These are phyloP conservation scores for Numenius arquata DNA, from an alignment of 2,113 vertebrate genomes.

Conservation along the genomic window DNA sequence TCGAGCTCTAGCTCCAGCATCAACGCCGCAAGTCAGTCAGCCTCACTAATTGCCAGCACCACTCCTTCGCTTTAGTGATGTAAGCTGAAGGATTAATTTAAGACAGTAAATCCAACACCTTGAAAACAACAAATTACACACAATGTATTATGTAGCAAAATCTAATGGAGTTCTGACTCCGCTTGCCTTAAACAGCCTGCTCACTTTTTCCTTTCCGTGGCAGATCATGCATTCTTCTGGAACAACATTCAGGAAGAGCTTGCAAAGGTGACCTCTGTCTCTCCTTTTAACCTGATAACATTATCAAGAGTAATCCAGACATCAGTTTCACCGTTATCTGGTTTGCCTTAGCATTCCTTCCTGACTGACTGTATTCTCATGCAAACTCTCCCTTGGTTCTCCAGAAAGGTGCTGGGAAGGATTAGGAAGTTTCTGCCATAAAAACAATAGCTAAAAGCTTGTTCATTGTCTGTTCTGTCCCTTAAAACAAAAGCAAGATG, in stretches of 20 bases:
- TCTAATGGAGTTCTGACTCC: background rate
- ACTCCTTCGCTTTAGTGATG: background rate
- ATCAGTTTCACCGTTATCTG: background rate
- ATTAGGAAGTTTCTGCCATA: background rate
- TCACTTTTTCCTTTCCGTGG: background rate
- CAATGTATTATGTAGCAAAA: background rate
- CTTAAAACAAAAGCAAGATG: background rate
- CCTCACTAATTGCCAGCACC: background rate
- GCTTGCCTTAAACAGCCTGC: background rate
- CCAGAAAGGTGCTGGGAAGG: background rate
- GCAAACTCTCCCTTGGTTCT: background rate
- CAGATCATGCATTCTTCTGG: background rate
- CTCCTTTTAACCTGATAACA: background rate
- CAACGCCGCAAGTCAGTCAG: background rate
- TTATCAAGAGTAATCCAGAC: background rate
- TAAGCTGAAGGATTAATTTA: background rate
- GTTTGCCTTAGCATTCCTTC: conserved; percentile 8
- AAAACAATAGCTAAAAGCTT: background rate
- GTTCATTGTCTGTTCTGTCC: background rate
- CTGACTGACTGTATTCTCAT: background rate
- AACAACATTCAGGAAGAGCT: background rate
- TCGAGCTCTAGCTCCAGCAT: background rate
- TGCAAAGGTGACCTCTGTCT: background rate
- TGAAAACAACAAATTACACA: background rate
- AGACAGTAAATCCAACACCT: background rate